Conservation (phyloP, 2,113 vertebrate species). For the Hoplias malabaricus region DNA sequence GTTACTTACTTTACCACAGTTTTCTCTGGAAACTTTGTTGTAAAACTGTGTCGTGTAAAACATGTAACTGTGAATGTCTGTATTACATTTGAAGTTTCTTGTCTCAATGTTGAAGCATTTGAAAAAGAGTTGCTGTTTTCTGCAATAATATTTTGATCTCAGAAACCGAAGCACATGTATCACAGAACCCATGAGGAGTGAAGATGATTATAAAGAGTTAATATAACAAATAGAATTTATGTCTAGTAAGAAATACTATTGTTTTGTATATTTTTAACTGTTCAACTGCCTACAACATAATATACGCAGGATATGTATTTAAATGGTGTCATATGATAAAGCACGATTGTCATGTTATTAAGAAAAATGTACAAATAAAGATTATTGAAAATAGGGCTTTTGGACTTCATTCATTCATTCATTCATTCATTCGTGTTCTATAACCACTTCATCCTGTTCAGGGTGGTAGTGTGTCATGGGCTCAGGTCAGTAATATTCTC, state of each 20-base stretch:
- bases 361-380: conserved; percentile 93
- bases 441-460: no score
- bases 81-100: conserved; percentile 85
- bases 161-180: conserved; percentile 92
- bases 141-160: conserved; percentile 98
- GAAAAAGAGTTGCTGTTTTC: conserved; percentile 81
- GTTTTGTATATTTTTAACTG: conserved; percentile 85
- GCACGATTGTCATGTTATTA: conserved; percentile 94
- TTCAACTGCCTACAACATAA: conserved; percentile 96
- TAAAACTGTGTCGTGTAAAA: conserved; percentile 88
- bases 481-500: no score
- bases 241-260: conserved; percentile 79
- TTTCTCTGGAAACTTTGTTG: conserved; percentile 79
- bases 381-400: conserved; percentile 86
- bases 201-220: conserved; percentile 78
- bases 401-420: no score
- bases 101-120: conserved; percentile 84
- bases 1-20: conserved; percentile 75
- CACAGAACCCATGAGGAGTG: conserved; percentile 79
- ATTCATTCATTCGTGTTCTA: no score
- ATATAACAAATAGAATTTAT: conserved; percentile 79
- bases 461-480: no score
- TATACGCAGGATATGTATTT: conserved; percentile 98
- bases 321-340: conserved; percentile 95
- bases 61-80: conserved; percentile 92